phyloP scores from a whole-genome alignment of 2,888 invertebrate genomes.

The Coelopa pilipes region DNA sequence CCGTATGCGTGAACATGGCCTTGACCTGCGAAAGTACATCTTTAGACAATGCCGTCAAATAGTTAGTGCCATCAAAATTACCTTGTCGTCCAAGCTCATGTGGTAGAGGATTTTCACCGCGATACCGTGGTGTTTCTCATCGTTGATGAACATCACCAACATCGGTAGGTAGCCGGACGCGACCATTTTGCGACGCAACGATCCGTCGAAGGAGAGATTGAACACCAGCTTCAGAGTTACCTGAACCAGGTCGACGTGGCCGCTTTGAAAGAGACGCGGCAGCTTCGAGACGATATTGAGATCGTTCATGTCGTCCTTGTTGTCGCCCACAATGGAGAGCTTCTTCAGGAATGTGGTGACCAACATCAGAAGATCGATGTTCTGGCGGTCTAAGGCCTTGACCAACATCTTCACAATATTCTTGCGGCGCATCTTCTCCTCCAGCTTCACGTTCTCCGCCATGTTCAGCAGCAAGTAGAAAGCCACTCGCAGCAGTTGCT shows the following conservation, averaged over 20 bases:
- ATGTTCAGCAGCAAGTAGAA: conserved; percentile 94
- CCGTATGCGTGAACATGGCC: conserved; percentile 91
- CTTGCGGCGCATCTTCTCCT: conserved; percentile 97
- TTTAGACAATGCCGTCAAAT: background rate
- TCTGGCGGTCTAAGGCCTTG: conserved; percentile 89
- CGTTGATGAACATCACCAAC: conserved; percentile 88
- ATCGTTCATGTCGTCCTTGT: conserved; percentile 91
- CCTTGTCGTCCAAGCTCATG: conserved; percentile 89
- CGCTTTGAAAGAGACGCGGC: conserved; percentile 79
- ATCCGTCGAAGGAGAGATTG: conserved; percentile 95
- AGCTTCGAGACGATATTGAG: conserved; percentile 85
- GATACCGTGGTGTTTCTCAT: conserved; percentile 81
- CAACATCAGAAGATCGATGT: conserved; percentile 87
- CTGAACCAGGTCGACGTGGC: conserved; percentile 72
- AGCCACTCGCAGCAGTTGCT: conserved; percentile 89
- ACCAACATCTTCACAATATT: conserved; percentile 88
- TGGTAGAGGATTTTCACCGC: conserved; percentile 90
- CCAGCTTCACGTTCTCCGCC: conserved; percentile 93
- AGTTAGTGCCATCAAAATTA: conserved; percentile 32
- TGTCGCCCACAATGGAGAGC: conserved; percentile 92
- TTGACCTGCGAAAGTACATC: conserved; percentile 74
- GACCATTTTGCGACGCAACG: conserved; percentile 88
- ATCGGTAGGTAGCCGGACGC: conserved; percentile 89
- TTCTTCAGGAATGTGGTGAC: conserved; percentile 95
- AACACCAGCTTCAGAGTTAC: conserved; percentile 88